A percentile compares a stretch with the other conserved stretches of the same genome.
These are phyloP conservation scores for Calidris pygmaea DNA, from an alignment of 2,113 vertebrate genomes.

Conservation along the genomic window DNA sequence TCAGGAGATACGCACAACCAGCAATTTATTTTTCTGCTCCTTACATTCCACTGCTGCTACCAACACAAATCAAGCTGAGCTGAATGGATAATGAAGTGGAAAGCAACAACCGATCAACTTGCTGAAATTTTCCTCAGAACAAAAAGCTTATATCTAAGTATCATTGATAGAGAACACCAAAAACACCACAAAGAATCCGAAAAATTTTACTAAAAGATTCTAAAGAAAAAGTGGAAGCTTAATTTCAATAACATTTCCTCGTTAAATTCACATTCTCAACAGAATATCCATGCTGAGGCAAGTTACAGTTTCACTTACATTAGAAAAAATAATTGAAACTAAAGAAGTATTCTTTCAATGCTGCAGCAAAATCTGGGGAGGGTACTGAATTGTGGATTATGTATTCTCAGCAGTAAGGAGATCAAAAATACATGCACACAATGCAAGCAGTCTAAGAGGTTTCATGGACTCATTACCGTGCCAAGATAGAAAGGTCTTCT, in stretches of 20 bases:
- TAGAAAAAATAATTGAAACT: not conserved
- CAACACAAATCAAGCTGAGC: not conserved
- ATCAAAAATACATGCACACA: not conserved
- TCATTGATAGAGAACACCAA: not conserved
- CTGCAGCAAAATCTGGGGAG: not conserved
- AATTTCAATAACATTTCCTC: not conserved
- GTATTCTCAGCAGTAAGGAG: not conserved
- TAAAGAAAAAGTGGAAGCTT: not conserved
- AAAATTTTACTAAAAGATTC: not conserved
- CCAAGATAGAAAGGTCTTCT: not conserved
- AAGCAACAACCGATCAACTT: not conserved
- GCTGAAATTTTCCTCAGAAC: not conserved
- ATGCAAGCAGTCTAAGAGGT: not conserved
- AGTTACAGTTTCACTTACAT: not conserved
- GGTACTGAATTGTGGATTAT: not conserved
- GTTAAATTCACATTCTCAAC: not conserved
- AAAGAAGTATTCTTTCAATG: not conserved
- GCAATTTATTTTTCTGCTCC: not conserved
- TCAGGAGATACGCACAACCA: not conserved
- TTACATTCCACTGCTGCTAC: not conserved
- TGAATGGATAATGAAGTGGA: not conserved
- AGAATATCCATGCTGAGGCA: not conserved
- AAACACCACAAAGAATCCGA: not conserved
- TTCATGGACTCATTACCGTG: not conserved
- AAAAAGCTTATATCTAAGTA: not conserved